Evolutionary conservation across 2,797 vertebrate species (phyloP).

Genomic region (Rhinogobio ventralis): DNA sequence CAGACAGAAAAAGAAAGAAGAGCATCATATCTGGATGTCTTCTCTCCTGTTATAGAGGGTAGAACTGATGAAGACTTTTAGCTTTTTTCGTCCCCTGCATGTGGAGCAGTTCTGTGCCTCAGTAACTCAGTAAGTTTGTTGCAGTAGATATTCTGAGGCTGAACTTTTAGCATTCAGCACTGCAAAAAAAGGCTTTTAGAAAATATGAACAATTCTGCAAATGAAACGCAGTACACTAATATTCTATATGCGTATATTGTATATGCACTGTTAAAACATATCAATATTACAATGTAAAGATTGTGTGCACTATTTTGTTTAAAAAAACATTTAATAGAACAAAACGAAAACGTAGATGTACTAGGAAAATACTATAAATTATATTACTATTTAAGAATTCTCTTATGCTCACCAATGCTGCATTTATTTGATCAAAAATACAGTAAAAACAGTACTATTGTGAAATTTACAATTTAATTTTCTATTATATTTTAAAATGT

Average conservation of each 20-base stretch:
- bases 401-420: neutral
- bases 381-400: no score
- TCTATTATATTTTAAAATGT: no score
- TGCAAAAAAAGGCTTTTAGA: neutral
- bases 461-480: neutral
- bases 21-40: slow-evolving; percentile 26
- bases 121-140: slow-evolving; percentile 1
- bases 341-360: neutral
- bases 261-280: neutral
- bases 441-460: neutral
- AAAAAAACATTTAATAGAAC: neutral
- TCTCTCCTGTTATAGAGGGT: slow-evolving; percentile 28
- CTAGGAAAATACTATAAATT: neutral
- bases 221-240: neutral
- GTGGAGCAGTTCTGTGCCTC: neutral
- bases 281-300: neutral
- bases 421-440: neutral
- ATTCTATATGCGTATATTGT: neutral
- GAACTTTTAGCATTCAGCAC: neutral
- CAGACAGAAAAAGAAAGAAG: slow-evolving; percentile 38
- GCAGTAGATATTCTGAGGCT: neutral
- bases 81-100: neutral
- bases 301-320: neutral
- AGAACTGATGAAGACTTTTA: neutral
- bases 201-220: neutral